A percentile compares a stretch with the other conserved stretches of the same genome.
These are phyloP conservation scores for Elymnias hypermnestra DNA, from an alignment of 1,140 invertebrate species.

Conservation along the genomic window DNA sequence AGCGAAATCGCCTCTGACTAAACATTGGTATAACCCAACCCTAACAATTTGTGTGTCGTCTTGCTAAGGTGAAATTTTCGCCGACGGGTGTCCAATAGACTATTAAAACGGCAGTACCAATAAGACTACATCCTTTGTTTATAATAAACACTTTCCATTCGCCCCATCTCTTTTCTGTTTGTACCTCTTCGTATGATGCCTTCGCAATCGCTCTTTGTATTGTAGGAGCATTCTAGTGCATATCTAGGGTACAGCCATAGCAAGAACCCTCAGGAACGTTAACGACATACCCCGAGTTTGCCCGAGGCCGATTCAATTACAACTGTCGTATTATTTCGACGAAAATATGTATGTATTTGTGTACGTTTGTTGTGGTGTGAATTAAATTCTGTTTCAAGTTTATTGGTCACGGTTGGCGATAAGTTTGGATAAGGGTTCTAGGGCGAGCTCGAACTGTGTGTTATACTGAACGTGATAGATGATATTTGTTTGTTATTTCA, in stretches of 20 bases:
- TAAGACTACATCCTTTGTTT: constrained; percentile 73
- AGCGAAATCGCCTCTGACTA: constrained; percentile 58
- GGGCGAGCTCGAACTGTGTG: constrained; percentile 27
- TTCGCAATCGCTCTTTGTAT: constrained; percentile 44
- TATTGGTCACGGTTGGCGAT: constrained; percentile 66
- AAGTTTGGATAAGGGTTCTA: constrained; percentile 58
- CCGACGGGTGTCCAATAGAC: constrained; percentile 64
- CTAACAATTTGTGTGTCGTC: constrained; percentile 60
- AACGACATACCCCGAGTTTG: constrained; percentile 66
- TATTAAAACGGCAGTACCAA: constrained; percentile 73
- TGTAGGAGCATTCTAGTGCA: constrained; percentile 63
- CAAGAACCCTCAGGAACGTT: constrained; percentile 69
- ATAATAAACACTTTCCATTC: constrained; percentile 70
- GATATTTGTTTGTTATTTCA: constrained; percentile 14
- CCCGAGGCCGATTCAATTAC: constrained; percentile 74
- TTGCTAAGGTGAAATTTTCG: constrained; percentile 64
- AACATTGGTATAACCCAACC: constrained; percentile 51
- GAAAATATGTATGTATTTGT: constrained; percentile 72
- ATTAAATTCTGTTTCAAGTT: constrained; percentile 72
- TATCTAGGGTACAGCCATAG: constrained; percentile 57
- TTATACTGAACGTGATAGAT: constrained; percentile 23
- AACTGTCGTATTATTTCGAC: constrained; percentile 72
- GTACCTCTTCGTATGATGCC: constrained; percentile 11
- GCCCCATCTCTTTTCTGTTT: constrained; percentile 28
- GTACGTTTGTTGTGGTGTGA: constrained; percentile 63